Evolutionary conservation across 2,888 invertebrate genomes (phyloP), one percentile per base, ranked within the genome.

Genomic region (Thelaira solivaga): DNA sequence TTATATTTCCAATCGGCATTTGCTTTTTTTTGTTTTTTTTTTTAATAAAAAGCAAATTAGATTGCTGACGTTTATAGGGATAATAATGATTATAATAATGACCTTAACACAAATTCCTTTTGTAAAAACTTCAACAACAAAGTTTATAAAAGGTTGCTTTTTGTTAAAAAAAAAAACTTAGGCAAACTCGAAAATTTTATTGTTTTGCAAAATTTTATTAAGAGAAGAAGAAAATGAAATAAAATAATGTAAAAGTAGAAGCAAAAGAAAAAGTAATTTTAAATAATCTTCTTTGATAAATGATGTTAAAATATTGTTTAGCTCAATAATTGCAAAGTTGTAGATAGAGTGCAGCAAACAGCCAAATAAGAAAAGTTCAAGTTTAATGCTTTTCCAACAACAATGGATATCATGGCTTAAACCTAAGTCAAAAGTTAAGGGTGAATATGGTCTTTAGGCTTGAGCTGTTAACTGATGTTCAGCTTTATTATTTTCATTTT

Each of bases 261-360:
- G n/a, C n/a, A n/a, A n/a, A n/a, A 39, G 11, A 13, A 3, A 53
- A 53, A 57, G 7, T 29, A 39, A 11, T 6, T 36, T 8, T 39
- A 39, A 39, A 47, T 68, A 39, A 59, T 49, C 47, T 59, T 8
- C 36, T 34, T 36, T 68, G 47, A 68, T 57, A 68, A 68, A 69
- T 69, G 36, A 49, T 39, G 29, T 39, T 39, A 29, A 59, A 69
- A 41, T 49, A 31, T 39, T 47, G 29, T 16, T 16, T 20, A 41
- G 57, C 39, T 41, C 18, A 39, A 22, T 13, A 59, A 59, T 39
- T 36, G 11, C 20, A 39, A 26, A 10, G n/a, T n/a, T n/a, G n/a
- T n/a, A n/a, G n/a, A n/a, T n/a, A n/a, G n/a, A n/a, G 39, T 39
- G 13, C 24, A 26, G 10, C 10, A 10, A 36, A 18, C 18, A 39